Evolutionary conservation across 2,888 invertebrate genomes (phyloP).

Genomic region (Terebella lapidaria): DNA sequence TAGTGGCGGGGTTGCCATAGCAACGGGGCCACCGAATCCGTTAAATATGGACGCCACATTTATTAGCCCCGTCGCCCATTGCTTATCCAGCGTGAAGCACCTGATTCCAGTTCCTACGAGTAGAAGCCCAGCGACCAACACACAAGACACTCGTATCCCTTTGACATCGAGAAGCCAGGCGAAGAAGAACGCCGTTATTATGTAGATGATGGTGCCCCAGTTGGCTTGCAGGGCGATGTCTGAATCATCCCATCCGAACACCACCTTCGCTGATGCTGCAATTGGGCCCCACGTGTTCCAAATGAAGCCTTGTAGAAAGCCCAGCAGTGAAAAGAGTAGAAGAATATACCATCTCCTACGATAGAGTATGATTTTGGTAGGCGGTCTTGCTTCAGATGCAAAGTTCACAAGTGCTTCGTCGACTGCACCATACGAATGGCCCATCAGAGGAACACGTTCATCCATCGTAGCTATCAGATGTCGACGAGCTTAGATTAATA

Average conservation of each 20-base stretch:
- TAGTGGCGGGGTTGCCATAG: conserved; percentile 50
- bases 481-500: too few relatives aligned
- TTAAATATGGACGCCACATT: conserved; percentile 51
- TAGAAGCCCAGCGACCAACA: too few relatives aligned
- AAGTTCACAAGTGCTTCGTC: too few relatives aligned
- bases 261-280: conserved; percentile 36
- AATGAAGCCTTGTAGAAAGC: conserved; percentile 13
- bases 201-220: conserved; percentile 49
- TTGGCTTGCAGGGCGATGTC: conserved; percentile 47
- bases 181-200: conserved; percentile 41
- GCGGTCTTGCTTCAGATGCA: too few relatives aligned
- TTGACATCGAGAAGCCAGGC: conserved; percentile 46
- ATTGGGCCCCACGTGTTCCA: conserved; percentile 51
- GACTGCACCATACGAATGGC: too few relatives aligned
- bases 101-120: too few relatives aligned
- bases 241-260: conserved; percentile 42
- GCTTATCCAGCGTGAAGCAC: too few relatives aligned
- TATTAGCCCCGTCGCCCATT: conserved; percentile 36
- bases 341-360: conserved; percentile 26
- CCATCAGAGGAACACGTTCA: too few relatives aligned
- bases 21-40: conserved; percentile 52
- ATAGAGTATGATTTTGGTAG: too few relatives aligned
- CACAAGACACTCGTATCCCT: too few relatives aligned
- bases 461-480: too few relatives aligned
- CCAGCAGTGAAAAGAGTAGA: conserved; percentile 14